These are phyloP conservation scores for Hirundichthys speculiger DNA, from an alignment of 2,113 vertebrate genomes.

Conservation along the genomic window DNA sequence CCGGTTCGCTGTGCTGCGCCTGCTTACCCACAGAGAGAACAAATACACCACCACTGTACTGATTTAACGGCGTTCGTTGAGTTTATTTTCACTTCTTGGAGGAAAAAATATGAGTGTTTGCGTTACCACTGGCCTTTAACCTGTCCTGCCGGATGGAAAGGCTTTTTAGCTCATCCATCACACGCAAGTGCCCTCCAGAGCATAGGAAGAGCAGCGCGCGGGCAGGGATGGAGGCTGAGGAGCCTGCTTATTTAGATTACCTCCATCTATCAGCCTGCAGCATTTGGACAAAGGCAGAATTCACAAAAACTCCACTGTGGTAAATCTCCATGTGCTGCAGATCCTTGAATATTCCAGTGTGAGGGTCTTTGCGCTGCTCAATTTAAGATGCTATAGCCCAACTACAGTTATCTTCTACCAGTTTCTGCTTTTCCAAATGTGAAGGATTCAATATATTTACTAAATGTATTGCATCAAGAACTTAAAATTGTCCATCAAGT, in stretches of 20 bases:
- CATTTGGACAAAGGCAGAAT: constrained; percentile 32
- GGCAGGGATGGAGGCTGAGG: constrained; percentile 46
- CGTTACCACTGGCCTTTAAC: constrained; percentile 71
- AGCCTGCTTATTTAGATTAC: constrained; percentile 57
- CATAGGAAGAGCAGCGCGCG: constrained; percentile 41
- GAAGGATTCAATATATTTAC: background rate
- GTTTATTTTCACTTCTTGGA: constrained; percentile 68
- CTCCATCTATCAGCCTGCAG: constrained; percentile 55
- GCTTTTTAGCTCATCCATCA: constrained; percentile 76
- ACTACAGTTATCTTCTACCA: too few species aligned
- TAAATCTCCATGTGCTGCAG: constrained; percentile 31
- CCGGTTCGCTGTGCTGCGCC: constrained; percentile 16
- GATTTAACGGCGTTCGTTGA: constrained; percentile 36
- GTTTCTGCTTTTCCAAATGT: background rate
- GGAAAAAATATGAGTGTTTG: constrained; percentile 67
- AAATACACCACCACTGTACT: constrained; percentile 10
- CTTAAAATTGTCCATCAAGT: too few species aligned
- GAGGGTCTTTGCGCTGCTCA: constrained; percentile 19
- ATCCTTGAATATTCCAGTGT: constrained; percentile 44
- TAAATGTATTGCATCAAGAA: background rate
- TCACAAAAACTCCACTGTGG: constrained; percentile 25
- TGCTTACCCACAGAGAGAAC: background rate
- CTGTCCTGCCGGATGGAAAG: constrained; percentile 72
- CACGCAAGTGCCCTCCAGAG: constrained; percentile 64
- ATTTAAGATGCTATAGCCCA: background rate